A percentile compares a stretch with the other conserved stretches of the same genome.
Conservation (phyloP, 2,888 invertebrate species). For the Sesia apiformis region DNA sequence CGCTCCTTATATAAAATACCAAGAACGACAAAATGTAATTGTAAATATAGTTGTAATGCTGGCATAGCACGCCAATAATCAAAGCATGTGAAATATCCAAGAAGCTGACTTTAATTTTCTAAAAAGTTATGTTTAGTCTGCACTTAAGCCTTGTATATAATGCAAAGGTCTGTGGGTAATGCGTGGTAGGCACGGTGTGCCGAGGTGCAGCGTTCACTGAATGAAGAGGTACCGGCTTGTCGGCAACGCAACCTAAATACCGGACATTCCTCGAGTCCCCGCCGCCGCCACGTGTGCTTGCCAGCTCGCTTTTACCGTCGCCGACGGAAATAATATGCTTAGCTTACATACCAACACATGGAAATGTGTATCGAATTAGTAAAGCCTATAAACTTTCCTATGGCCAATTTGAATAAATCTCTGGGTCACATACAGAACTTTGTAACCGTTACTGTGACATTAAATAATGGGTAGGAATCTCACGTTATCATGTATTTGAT, state of each 20-base stretch:
- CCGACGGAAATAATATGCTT: conserved; percentile 55
- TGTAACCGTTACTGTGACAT: too few relatives aligned
- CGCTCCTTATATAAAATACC: too few relatives aligned
- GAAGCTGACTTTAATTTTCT: too few relatives aligned
- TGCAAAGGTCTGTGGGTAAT: neutral
- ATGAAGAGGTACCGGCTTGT: conserved; percentile 71
- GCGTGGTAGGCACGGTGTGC: neutral
- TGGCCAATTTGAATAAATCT: neutral
- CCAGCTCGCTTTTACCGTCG: conserved; percentile 58
- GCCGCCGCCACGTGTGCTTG: conserved; percentile 55
- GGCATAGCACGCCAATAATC: too few relatives aligned
- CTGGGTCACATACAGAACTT: neutral
- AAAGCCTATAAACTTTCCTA: conserved; percentile 21
- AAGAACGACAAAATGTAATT: too few relatives aligned
- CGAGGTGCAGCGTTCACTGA: conserved; percentile 65
- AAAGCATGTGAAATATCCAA: too few relatives aligned
- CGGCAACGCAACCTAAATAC: conserved; percentile 73
- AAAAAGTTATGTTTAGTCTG: too few relatives aligned
- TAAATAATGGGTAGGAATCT: too few relatives aligned
- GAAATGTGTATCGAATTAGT: conserved; percentile 50
- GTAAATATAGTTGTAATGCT: too few relatives aligned
- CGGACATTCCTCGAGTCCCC: conserved; percentile 60
- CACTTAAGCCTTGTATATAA: neutral
- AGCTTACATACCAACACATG: conserved; percentile 49
- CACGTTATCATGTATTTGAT: neutral